These are phyloP conservation scores for Coelopa pilipes DNA, from an alignment of 2,888 invertebrate genomes.

Conservation along the genomic window DNA sequence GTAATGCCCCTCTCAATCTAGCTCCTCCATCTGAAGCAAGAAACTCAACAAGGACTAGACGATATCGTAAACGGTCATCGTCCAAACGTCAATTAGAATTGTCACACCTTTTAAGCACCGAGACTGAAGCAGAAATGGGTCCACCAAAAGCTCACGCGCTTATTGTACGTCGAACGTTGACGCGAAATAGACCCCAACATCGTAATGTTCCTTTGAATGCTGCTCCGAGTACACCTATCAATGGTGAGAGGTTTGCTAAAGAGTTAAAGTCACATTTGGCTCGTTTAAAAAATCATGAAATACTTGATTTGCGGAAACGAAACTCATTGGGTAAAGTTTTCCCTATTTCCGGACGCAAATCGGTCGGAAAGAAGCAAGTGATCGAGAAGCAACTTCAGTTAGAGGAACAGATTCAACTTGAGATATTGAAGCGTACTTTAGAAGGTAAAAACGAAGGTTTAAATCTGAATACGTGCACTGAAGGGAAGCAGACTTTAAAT, in stretches of 20 bases:
- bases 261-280: slow-evolving; percentile 50
- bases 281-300: slow-evolving; percentile 58
- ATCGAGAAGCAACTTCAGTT: slow-evolving; percentile 45
- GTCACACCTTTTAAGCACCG: neutral
- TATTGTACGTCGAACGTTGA: slow-evolving; percentile 8
- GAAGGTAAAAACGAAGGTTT: slow-evolving; percentile 28
- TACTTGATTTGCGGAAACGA: slow-evolving; percentile 58
- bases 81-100: neutral
- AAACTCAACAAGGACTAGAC: slow-evolving; percentile 19
- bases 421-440: slow-evolving; percentile 49
- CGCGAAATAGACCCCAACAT: neutral
- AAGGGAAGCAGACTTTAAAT: neutral
- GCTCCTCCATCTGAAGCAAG: slow-evolving; percentile 26
- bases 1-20: slow-evolving; percentile 42
- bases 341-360: slow-evolving; percentile 43
- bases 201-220: slow-evolving; percentile 49
- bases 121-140: slow-evolving; percentile 32
- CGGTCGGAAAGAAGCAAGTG: slow-evolving; percentile 31
- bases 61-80: slow-evolving; percentile 13
- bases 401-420: slow-evolving; percentile 50
- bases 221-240: slow-evolving; percentile 52
- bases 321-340: slow-evolving; percentile 49
- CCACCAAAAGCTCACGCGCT: slow-evolving; percentile 37
- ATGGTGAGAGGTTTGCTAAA: slow-evolving; percentile 57
- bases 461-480: neutral